phyloP scores from a whole-genome alignment of 2,797 vertebrate genomes.

The Rhynchonycteris naso region DNA sequence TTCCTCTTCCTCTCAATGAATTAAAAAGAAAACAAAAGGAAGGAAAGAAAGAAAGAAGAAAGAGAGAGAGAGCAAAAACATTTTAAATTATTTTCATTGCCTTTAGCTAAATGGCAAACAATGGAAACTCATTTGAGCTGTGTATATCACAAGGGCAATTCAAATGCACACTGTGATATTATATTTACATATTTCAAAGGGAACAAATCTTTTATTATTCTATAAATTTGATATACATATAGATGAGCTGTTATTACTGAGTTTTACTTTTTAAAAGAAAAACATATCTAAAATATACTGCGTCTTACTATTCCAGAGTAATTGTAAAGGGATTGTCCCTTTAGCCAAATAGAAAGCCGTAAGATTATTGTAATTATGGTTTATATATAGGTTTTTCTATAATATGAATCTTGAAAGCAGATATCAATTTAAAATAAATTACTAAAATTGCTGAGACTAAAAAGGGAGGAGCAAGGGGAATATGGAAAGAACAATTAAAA shows the following conservation, averaged over 20 bases:
- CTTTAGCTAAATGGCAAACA: constrained; percentile 72
- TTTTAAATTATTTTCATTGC: constrained; percentile 71
- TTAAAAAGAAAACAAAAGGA: no score
- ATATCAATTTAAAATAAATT: constrained; percentile 50
- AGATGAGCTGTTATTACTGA: constrained; percentile 53
- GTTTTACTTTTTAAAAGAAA: constrained; percentile 64
- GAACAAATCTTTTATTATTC: constrained; percentile 68
- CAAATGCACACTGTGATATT: constrained; percentile 44
- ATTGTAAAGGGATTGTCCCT: constrained; percentile 38
- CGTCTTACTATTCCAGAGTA: constrained; percentile 36
- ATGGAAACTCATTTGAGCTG: constrained; percentile 57
- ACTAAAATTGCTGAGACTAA: not conserved
- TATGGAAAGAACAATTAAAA: constrained; percentile 17
- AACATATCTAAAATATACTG: constrained; percentile 63
- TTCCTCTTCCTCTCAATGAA: no score
- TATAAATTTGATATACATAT: constrained; percentile 67
- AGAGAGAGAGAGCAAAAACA: constrained; percentile 46
- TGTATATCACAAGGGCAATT: constrained; percentile 58
- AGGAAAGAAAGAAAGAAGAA: no score
- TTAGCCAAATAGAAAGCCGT: constrained; percentile 45
- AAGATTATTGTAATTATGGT: constrained; percentile 48
- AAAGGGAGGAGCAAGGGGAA: not conserved
- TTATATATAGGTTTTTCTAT: constrained; percentile 1
- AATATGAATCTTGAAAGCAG: constrained; percentile 58
- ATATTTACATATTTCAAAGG: constrained; percentile 69